phyloP scores from a whole-genome alignment of 1,140 invertebrate genomes.

The Scaptomyza hsui region DNA sequence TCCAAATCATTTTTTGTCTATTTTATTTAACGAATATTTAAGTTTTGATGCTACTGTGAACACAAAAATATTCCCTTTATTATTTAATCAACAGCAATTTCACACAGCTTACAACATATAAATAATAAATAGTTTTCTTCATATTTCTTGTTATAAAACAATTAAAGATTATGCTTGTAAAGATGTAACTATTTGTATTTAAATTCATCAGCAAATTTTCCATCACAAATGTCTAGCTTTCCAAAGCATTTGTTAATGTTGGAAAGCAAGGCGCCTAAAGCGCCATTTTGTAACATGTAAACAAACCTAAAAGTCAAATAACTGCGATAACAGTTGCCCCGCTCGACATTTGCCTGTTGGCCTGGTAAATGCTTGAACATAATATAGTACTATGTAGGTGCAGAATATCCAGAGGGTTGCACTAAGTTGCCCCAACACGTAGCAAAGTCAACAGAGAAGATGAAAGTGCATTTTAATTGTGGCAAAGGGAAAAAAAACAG shows the following conservation, averaged over 20 bases:
- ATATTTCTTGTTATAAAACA: too few relatives aligned
- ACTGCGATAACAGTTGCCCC: constrained; percentile 1
- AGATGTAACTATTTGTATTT: too few relatives aligned
- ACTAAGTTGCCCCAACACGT: constrained; percentile 2
- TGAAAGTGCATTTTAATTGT: constrained; percentile 57
- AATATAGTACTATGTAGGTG: background rate
- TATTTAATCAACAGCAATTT: background rate
- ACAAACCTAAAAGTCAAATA: constrained; percentile 26
- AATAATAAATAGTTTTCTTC: background rate
- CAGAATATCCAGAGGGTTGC: background rate
- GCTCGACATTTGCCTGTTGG: background rate
- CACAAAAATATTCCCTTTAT: background rate
- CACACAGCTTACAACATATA: background rate
- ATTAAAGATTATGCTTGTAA: too few relatives aligned
- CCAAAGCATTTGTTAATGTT: background rate
- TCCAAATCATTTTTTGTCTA: constrained; percentile 3
- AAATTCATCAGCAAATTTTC: too few relatives aligned
- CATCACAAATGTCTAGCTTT: background rate
- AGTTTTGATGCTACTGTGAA: background rate
- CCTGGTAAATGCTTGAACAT: background rate
- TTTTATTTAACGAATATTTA: constrained; percentile 33
- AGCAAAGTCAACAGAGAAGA: constrained; percentile 32
- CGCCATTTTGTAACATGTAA: constrained; percentile 6
- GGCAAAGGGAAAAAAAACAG: constrained; percentile 12
- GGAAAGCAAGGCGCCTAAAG: background rate